phyloP scores from a whole-genome alignment of 1,140 invertebrate species.

The Tetraneura akinire region DNA sequence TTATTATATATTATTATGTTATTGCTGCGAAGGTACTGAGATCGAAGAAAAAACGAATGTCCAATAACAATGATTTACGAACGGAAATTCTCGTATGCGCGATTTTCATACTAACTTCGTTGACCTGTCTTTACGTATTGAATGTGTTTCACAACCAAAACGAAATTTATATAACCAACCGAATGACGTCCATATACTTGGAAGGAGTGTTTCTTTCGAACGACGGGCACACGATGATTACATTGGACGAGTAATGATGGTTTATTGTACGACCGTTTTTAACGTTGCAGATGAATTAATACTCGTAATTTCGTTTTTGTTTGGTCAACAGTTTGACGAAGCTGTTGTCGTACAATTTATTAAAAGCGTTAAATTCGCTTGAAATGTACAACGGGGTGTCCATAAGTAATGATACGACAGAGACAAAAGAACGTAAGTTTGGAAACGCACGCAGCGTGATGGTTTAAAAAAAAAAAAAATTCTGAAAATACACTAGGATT shows the following conservation, averaged over 20 bases:
- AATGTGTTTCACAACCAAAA: neutral
- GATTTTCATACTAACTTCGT: neutral
- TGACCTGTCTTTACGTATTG: neutral
- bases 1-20: too few species aligned
- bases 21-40: neutral
- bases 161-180: neutral
- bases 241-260: neutral
- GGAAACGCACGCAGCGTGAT: too few species aligned
- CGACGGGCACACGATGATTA: neutral
- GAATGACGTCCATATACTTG: neutral
- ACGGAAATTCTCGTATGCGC: neutral
- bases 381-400: conserved; percentile 20
- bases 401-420: neutral
- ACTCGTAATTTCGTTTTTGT: neutral
- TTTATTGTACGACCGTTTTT: too few species aligned
- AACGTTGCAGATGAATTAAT: neutral
- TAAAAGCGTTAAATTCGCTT: conserved; percentile 4
- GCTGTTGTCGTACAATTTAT: neutral
- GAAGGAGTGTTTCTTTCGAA: neutral
- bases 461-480: too few species aligned
- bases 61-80: neutral
- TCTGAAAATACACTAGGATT: too few species aligned
- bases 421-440: neutral
- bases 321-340: neutral
- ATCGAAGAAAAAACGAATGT: neutral